These are phyloP conservation scores for Muscicapa comitata DNA, from an alignment of 2,797 vertebrate species.

Conservation along the genomic window DNA sequence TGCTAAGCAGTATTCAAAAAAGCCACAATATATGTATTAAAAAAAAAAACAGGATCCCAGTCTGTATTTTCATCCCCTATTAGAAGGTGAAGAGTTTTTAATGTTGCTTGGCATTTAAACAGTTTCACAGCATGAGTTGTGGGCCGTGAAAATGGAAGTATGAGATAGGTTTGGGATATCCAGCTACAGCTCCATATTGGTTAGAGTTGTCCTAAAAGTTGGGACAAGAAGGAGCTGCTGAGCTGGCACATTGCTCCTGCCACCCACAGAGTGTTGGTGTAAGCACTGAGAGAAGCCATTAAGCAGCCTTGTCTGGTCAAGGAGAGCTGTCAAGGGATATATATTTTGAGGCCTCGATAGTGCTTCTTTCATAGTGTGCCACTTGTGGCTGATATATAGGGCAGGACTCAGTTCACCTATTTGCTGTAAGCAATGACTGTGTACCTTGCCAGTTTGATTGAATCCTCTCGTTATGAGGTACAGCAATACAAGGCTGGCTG, in stretches of 20 bases:
- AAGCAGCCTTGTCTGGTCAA: background rate
- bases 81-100: background rate
- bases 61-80: background rate
- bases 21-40: no score
- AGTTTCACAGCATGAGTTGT: background rate
- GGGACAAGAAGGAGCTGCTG: background rate
- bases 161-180: background rate
- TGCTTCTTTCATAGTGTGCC: background rate
- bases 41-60: no score
- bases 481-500: fast-evolving
- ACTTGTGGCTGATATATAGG: background rate
- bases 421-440: background rate
- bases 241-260: background rate
- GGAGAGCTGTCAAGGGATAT: background rate
- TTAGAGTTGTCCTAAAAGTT: background rate
- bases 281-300: background rate
- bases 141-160: background rate
- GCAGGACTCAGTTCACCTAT: background rate
- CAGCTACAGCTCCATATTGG: background rate
- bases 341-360: background rate
- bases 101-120: background rate
- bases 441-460: background rate
- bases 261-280: background rate
- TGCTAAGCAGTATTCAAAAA: background rate
- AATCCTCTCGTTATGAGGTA: fast-evolving